Conservation (phyloP, 2,113 vertebrate species). For the Leucopsar rothschildi region DNA sequence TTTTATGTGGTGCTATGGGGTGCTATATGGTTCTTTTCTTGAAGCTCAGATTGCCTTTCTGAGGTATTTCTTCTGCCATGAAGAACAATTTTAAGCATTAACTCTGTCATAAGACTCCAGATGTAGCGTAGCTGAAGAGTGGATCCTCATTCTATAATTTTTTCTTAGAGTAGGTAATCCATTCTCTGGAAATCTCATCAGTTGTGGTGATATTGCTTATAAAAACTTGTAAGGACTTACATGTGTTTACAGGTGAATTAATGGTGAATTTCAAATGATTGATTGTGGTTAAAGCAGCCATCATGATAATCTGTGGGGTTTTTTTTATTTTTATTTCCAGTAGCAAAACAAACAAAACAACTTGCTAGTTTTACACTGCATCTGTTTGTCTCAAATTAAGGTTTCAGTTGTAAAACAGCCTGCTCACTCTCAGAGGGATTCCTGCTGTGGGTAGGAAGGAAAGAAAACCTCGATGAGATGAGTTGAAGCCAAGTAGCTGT, state of each 20-base stretch:
- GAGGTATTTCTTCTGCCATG: not conserved
- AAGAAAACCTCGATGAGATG: not conserved
- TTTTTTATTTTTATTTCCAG: not conserved
- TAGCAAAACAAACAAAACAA: not conserved
- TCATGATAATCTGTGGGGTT: not conserved
- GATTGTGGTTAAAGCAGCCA: not conserved
- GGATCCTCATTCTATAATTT: not conserved
- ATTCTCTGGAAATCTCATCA: not conserved
- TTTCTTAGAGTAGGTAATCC: not conserved
- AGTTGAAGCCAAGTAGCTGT: not conserved
- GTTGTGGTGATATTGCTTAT: not conserved
- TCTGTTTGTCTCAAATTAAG: not conserved
- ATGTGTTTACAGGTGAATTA: not conserved
- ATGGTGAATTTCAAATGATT: not conserved
- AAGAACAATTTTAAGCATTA: not conserved
- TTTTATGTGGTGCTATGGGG: not conserved
- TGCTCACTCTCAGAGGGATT: not conserved
- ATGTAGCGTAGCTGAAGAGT: not conserved
- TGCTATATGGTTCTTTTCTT: not conserved
- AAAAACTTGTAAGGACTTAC: not conserved
- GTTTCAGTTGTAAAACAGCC: not conserved
- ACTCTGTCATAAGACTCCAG: not conserved
- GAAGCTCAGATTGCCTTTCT: not conserved
- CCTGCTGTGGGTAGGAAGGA: not conserved
- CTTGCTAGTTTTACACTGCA: not conserved